Percentiles rank a stretch among this genome's conserved stretches.
Evolutionary conservation across 2,113 vertebrate genomes (phyloP).

Genomic region (Heliornis fulica): DNA sequence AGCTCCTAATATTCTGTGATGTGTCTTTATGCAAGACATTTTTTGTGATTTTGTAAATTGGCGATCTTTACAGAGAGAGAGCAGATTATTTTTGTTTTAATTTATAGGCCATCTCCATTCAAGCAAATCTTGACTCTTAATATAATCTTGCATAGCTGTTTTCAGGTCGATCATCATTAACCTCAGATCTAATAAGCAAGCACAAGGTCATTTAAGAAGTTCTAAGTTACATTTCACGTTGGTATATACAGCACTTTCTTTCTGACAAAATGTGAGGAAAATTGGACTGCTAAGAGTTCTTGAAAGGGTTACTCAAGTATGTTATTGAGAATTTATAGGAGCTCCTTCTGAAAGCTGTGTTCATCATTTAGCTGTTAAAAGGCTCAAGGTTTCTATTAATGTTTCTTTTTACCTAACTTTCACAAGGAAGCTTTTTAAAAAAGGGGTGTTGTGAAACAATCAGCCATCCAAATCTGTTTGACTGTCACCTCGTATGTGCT

Average conservation of each 20-base stretch:
- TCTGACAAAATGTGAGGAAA: not conserved
- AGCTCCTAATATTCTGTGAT: no score
- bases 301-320: not conserved
- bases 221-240: not conserved
- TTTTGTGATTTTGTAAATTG: not conserved
- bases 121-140: not conserved
- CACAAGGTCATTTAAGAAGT: not conserved
- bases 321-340: not conserved
- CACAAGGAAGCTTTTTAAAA: not conserved
- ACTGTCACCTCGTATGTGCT: not conserved
- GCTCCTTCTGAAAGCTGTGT: not conserved
- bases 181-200: not conserved
- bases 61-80: not conserved
- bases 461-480: not conserved
- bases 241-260: not conserved
- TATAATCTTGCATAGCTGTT: not conserved
- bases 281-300: not conserved
- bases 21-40: not conserved
- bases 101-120: not conserved
- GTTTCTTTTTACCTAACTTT: not conserved
- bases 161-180: not conserved
- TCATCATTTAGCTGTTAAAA: not conserved
- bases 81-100: not conserved
- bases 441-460: not conserved
- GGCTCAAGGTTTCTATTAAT: not conserved